Percentiles rank a stretch among this genome's conserved stretches.
Conservation (phyloP, 1,140 invertebrate species). For the Drosophila mojavensis region DNA sequence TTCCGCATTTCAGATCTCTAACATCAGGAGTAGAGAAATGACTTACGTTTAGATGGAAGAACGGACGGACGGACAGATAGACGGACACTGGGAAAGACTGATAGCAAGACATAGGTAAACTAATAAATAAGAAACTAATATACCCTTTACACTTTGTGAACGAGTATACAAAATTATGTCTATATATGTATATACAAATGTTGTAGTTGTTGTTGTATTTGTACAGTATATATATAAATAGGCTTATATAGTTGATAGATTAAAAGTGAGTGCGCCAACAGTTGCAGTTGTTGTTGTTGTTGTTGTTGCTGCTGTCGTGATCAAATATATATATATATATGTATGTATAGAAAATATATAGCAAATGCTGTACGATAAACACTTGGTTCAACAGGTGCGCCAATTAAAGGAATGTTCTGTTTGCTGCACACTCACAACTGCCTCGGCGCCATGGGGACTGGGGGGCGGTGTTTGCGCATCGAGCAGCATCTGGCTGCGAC, state of each 20-base stretch:
- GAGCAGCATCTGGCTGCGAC: conserved; percentile 68
- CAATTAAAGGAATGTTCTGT: conserved; percentile 59
- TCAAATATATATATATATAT: conserved; percentile 15
- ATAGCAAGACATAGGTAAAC: no score
- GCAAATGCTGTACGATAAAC: conserved; percentile 27
- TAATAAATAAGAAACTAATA: no score
- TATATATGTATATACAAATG: conserved; percentile 14
- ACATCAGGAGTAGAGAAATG: no score
- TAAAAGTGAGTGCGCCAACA: conserved; percentile 58
- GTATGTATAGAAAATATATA: conserved; percentile 30
- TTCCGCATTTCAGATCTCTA: no score
- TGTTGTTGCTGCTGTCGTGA: conserved; percentile 17
- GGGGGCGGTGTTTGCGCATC: conserved; percentile 39
- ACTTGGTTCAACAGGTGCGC: conserved; percentile 53
- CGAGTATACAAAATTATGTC: conserved; percentile 8
- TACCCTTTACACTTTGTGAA: no score
- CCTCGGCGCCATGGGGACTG: neutral
- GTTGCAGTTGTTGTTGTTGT: conserved; percentile 34
- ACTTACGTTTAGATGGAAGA: no score
- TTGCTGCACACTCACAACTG: conserved; percentile 69
- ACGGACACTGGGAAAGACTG: no score
- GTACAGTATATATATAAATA: conserved; percentile 34
- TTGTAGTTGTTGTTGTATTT: conserved; percentile 16
- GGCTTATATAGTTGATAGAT: conserved; percentile 9
- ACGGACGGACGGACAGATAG: no score